Base-by-base conservation (phyloP, 2,113 vertebrate species). In the Ageneiosus marmoratus region DNA sequence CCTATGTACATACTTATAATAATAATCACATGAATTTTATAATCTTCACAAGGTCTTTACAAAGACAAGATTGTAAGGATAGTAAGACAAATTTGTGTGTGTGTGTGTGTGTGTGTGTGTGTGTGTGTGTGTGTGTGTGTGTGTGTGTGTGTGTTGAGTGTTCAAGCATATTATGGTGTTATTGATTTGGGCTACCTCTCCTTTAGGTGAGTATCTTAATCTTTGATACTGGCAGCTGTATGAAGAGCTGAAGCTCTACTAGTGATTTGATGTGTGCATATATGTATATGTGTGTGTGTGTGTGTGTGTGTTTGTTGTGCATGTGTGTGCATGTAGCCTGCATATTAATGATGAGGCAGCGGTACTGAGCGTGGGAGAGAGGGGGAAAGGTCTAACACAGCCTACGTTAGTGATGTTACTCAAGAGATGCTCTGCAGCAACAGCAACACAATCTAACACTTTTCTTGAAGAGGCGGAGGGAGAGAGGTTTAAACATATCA, bases 311-410 rank as follows among this genome's bases (percentile, higher is more conserved):
- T 83, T 22, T 75, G 79, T 60, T n/a, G n/a, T n/a, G n/a, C n/a
- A n/a, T 60, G 81, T 75, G 44, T 58, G 69, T 87, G 83, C 75
- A 72, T 91, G 92, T 90, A 84, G 91, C 89, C 90, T 91, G 90
- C 89, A 93, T 94, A 91, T 86, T 93, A 93, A 94, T 94, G 91
- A 91, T 87, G 88, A 83, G 85, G 90, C 90, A 92, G 91, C 87
- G 91, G 88, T 90, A 89, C 89, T 90, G 84, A 89, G 92, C 85
- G 93, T 94, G 91, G 93, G 93, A 94, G 92, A 89, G 85, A 89
- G 90, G 91, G 75, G 88, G 87, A 93, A 93, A 91, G 93, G 93
- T 93, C 92, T 91, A 91, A 89, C 89, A 79, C 86, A 88, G 41
- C 93, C 92, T 85, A 88, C 92, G 69, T 87, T 90, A 81, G 69